Evolutionary conservation across 2,888 invertebrate species (phyloP).

Genomic region (Apodemia zela): DNA sequence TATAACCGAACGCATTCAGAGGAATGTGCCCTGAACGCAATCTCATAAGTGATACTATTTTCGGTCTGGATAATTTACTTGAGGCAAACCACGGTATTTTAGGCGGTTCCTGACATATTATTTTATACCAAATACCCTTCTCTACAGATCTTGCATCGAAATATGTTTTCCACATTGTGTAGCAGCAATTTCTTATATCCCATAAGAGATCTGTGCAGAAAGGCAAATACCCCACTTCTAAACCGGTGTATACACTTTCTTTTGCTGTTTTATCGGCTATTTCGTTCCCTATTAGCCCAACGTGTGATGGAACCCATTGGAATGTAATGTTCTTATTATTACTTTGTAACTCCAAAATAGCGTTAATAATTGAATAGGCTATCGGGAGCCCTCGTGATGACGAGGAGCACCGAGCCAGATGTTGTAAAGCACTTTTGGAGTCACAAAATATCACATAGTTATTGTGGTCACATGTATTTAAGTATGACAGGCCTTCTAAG

Average conservation of each 20-base stretch:
- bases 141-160: background rate
- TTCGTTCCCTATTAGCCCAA: background rate
- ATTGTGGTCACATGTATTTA: background rate
- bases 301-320: background rate
- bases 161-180: background rate
- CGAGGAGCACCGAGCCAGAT: background rate
- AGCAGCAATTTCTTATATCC: background rate
- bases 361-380: background rate
- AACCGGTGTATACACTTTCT: background rate
- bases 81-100: slow-evolving; percentile 1
- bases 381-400: background rate
- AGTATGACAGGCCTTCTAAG: background rate
- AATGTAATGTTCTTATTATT: background rate
- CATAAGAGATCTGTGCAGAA: background rate
- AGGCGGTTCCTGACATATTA: background rate
- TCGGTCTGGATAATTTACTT: background rate
- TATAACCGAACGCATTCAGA: background rate
- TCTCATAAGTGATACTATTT: background rate
- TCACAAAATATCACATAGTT: background rate
- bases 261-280: background rate
- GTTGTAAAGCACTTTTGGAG: background rate
- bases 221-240: background rate
- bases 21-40: background rate
- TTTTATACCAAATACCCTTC: background rate
- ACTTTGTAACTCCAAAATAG: background rate